These are phyloP conservation scores for Cyprinella venusta DNA, from an alignment of 2,797 vertebrate species.

Conservation along the genomic window DNA sequence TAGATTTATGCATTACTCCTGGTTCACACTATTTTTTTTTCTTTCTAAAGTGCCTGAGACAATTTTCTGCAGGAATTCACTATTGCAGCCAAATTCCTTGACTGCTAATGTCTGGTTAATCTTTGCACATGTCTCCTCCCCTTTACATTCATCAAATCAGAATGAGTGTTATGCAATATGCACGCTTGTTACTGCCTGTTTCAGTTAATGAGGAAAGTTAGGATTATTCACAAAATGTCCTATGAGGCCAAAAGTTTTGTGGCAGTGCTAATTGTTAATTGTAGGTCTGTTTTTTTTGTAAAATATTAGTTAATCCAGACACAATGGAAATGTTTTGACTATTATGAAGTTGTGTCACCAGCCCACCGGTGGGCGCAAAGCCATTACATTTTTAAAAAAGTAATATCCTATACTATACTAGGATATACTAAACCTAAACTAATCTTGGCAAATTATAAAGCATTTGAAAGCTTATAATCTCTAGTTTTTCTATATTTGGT, in stretches of 20 bases:
- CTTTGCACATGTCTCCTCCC: conserved; percentile 29
- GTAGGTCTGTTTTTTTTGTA: not conserved
- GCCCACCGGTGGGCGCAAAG: no score
- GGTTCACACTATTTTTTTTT: not conserved
- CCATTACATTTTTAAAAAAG: no score
- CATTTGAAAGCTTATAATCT: no score
- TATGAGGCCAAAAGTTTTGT: not conserved
- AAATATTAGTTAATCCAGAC: not conserved
- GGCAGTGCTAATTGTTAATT: not conserved
- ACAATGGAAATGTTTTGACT: not conserved
- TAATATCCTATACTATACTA: no score
- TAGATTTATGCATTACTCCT: conserved; percentile 28
- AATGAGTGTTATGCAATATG: conserved; percentile 64
- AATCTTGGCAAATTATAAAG: no score
- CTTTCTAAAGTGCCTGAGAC: not conserved
- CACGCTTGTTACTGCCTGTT: conserved; percentile 26
- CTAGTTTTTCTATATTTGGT: no score
- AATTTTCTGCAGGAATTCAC: conserved; percentile 56
- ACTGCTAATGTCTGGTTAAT: conserved; percentile 57
- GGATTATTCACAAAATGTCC: conserved; percentile 32
- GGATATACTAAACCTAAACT: no score
- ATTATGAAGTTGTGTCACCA: not conserved
- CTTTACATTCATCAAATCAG: conserved; percentile 53
- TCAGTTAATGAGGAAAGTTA: conserved; percentile 2
- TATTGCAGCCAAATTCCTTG: conserved; percentile 59